Base-by-base conservation (phyloP, 2,888 invertebrate species). In the Marronus borbonicus region DNA sequence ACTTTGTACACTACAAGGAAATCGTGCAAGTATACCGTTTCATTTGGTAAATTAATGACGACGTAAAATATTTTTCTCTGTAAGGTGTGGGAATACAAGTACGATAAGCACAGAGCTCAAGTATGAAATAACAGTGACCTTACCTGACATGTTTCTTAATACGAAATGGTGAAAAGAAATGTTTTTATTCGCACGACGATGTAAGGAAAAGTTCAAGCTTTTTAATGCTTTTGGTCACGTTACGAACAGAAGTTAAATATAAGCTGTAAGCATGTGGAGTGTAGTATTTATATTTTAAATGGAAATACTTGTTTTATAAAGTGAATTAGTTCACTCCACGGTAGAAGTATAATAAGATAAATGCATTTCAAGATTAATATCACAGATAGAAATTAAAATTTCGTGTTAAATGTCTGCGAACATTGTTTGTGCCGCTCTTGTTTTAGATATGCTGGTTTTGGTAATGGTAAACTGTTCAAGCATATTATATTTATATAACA, bases 21-120 rank as follows among this genome's bases (percentile, higher is more conserved):
- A 44, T 66, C 65, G 65, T 49, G 65, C 39, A 58, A 20, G 10
- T 66, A 66, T 66, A 66, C 36, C 65, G 65, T 66, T 66, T 66
- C 65, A 44, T 66, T 66, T 44, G 10, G 39, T 7, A 8, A 66
- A 66, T 20, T 66, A 66, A 66, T 66, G 65, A 7, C 39, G 20
- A 20, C 17, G 44, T 39, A 17, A 20, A 39, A n/a, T 39, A 44
- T 66, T 66, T 66, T 39, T 66, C n/a, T 20, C 39, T 39, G 55
- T 17, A 20, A 20, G 2, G 20, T 58, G 24, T 58, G 65, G 65
- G 65, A 44, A 20, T 36, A n/a, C 65, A 39, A 66, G 65, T 44
- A 39, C 20, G 65, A 44, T 39, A 44, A 44, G 17, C 20, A n/a
- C 44, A 58, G 55, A 20, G 0, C 20, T 20, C 17, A 58, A 58